These are phyloP conservation scores for Reticulitermes lucifugus DNA, from an alignment of 2,888 invertebrate species.

Conservation along the genomic window DNA sequence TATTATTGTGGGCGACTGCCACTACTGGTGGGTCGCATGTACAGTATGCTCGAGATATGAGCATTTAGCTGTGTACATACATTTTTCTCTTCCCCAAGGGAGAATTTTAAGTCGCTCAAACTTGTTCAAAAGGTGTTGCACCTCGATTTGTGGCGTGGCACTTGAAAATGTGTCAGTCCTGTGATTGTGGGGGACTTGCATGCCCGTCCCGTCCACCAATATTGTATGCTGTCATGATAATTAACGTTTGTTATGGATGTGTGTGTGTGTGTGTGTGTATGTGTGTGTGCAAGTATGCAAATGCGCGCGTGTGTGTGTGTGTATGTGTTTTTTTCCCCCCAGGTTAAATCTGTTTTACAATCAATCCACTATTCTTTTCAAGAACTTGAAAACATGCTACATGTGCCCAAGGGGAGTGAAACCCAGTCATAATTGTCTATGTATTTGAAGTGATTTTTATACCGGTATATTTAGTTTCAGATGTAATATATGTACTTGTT, in stretches of 20 bases:
- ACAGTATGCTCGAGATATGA: conserved; percentile 48
- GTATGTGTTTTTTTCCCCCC: conserved; percentile 17
- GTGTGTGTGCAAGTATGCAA: background rate
- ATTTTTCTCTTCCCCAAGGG: conserved; percentile 47
- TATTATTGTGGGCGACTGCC: conserved; percentile 43
- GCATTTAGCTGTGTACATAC: conserved; percentile 51
- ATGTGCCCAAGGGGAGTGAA: conserved; percentile 52
- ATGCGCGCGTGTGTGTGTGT: conserved; percentile 33
- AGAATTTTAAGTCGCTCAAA: conserved; percentile 52
- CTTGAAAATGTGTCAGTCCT: conserved; percentile 47
- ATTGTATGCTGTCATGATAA: conserved; percentile 46
- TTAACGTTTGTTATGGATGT: conserved; percentile 44
- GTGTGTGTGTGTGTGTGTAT: conserved; percentile 18
- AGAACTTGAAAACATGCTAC: conserved; percentile 47
- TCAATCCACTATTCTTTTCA: conserved; percentile 50
- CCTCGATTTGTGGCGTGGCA: conserved; percentile 49
- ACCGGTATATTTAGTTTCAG: conserved; percentile 53
- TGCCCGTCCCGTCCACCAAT: conserved; percentile 51
- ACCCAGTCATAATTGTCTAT: conserved; percentile 54
- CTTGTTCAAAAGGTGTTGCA: conserved; percentile 51
- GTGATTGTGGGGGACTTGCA: conserved; percentile 52
- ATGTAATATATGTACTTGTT: conserved; percentile 50
- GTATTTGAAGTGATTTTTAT: conserved; percentile 54
- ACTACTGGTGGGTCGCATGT: conserved; percentile 39
- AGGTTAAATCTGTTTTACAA: conserved; percentile 46